phyloP scores from a whole-genome alignment of 1,140 invertebrate genomes.

The Drosophila santomea region DNA sequence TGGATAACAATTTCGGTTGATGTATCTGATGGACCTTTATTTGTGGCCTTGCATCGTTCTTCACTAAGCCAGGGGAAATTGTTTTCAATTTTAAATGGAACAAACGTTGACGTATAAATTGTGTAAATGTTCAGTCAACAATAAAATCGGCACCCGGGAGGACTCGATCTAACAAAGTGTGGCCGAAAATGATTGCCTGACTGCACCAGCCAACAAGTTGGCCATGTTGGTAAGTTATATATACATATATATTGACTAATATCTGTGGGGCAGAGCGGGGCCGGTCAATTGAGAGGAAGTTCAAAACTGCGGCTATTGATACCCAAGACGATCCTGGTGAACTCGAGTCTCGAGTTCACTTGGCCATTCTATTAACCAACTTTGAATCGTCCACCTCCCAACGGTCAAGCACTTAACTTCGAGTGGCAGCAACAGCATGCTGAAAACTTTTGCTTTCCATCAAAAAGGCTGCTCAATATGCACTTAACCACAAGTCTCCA shows the following conservation, averaged over 20 bases:
- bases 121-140: constrained; percentile 76
- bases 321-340: constrained; percentile 27
- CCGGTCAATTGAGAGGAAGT: constrained; percentile 30
- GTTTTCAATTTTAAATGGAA: constrained; percentile 79
- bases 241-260: no score
- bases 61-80: constrained; percentile 69
- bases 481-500: constrained; percentile 63
- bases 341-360: constrained; percentile 34
- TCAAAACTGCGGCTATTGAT: constrained; percentile 36
- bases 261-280: not conserved
- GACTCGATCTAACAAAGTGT: constrained; percentile 56
- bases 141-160: constrained; percentile 47
- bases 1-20: constrained; percentile 71
- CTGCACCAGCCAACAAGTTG: constrained; percentile 58
- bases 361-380: constrained; percentile 44
- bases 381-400: constrained; percentile 20
- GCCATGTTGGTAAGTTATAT: constrained; percentile 39
- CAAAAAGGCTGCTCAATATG: constrained; percentile 55
- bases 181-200: constrained; percentile 70
- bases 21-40: constrained; percentile 67
- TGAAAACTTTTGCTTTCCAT: constrained; percentile 75
- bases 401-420: constrained; percentile 59
- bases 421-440: constrained; percentile 45
- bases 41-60: constrained; percentile 31
- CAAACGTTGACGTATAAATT: constrained; percentile 80